Conservation (phyloP, 2,888 invertebrate species). For the Taphrorychus bicolor region DNA sequence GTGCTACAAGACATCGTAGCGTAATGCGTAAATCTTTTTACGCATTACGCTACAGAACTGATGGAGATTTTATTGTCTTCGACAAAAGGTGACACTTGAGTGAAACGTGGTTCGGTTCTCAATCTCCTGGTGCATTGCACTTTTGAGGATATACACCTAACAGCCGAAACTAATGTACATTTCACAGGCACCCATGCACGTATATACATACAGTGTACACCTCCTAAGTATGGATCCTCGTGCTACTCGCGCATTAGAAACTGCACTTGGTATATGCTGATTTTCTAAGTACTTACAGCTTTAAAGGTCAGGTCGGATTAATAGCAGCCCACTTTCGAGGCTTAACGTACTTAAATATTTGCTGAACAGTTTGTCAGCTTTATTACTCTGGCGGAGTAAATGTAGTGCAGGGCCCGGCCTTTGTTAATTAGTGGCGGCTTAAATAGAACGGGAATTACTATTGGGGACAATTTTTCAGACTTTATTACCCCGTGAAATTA, state of each 20-base stretch:
- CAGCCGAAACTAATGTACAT: not conserved
- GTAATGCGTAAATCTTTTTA: too few species aligned
- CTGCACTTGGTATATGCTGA: not conserved
- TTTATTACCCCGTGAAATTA: too few species aligned
- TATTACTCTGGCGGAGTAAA: not conserved
- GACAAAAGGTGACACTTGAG: not conserved
- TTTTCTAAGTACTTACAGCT: not conserved
- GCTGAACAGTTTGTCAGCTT: slow-evolving; percentile 15
- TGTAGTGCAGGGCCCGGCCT: not conserved
- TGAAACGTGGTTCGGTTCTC: not conserved
- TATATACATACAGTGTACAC: not conserved
- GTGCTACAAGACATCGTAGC: too few species aligned
- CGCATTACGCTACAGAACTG: too few species aligned
- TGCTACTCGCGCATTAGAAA: not conserved
- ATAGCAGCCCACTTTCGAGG: slow-evolving; percentile 12
- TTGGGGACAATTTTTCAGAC: not conserved
- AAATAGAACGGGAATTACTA: not conserved
- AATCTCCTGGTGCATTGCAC: not conserved
- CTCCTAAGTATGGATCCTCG: not conserved
- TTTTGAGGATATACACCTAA: not conserved
- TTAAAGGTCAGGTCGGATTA: slow-evolving; percentile 6
- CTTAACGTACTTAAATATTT: slow-evolving; percentile 16
- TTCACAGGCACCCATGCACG: not conserved
- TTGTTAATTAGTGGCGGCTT: slow-evolving; percentile 4
- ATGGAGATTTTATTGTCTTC: not conserved